Conservation (phyloP, 2,797 vertebrate species). For the Nasua narica region DNA sequence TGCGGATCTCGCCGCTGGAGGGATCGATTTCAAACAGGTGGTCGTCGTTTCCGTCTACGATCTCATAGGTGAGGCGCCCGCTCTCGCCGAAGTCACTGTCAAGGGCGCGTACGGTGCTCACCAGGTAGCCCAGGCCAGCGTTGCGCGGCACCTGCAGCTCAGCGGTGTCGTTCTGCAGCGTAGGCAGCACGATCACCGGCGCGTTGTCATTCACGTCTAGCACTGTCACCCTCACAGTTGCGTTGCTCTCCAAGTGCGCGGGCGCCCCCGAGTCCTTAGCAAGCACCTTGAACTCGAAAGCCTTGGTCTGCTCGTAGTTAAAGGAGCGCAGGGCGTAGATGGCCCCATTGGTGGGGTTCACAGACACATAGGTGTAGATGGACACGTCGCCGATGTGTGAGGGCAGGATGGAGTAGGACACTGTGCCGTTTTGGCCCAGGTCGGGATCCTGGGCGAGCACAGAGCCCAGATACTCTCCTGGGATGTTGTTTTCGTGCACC, state of each 20-base stretch:
- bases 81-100: conserved; percentile 99
- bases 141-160: conserved; percentile 98
- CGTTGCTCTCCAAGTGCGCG: conserved; percentile 93
- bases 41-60: conserved; percentile 97
- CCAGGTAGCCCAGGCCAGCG: conserved; percentile 95
- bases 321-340: conserved; percentile 98
- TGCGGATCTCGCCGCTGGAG: conserved; percentile 94
- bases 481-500: conserved; percentile 98
- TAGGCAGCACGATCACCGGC: conserved; percentile 94
- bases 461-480: conserved; percentile 96
- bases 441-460: conserved; percentile 97
- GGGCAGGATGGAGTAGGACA: conserved; percentile 96
- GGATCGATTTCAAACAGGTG: conserved; percentile 98
- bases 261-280: conserved; percentile 97
- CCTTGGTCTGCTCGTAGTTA: conserved; percentile 98
- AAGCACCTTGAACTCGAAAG: conserved; percentile 97
- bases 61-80: conserved; percentile 97
- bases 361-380: conserved; percentile 97
- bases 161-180: conserved; percentile 96
- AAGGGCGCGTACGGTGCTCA: conserved; percentile 94
- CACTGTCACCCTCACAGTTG: conserved; percentile 94
- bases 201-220: conserved; percentile 98
- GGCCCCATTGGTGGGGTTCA: conserved; percentile 98
- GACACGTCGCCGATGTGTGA: conserved; percentile 97
- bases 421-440: conserved; percentile 96